Base-by-base conservation (phyloP, 2,888 invertebrate genomes). In the Hyalella azteca region DNA sequence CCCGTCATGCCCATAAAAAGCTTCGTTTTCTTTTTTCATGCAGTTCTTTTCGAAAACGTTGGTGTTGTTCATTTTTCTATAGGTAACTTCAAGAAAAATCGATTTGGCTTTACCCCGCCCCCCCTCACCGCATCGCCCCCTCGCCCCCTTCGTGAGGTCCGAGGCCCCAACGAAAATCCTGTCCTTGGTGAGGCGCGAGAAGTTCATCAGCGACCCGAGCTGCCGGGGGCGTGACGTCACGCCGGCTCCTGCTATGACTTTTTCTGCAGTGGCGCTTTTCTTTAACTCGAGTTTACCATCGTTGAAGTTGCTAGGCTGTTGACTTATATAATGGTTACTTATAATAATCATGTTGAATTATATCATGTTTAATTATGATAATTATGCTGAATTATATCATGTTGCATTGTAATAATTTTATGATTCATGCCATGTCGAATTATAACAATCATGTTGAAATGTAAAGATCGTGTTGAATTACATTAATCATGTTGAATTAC, bases 151-250 rank as follows among this genome's bases (percentile, higher is more conserved):
- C 15, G 76, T 59, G 19, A 77, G 7, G 22, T 76, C 79, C n/a
- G 79, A 45, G 5, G 76, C 79, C 9, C 54, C 75, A 9, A 50
- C 54, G 26, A 79, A n/a, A 9, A 79, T 22, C 29, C 32, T 54
- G 32, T 79, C 76, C n/a, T 32, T 49, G 2, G 79, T 75, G 13
- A 22, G 39, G 9, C 75, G 5, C 19, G 75, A 75, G n/a, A 75
- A 75, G 29, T 75, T 75, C 2, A 29, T 48, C 13, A 75, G 45
- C 22, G 75, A 39, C 9, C 40, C 45, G 7, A 36, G 66, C 36
- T 66, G 32, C 36, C 36, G 2, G 22, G 9, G 54, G 5, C 9
- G 22, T 3, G 5, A 22, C 11, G 11, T 29, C 26, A 9, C 1
- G 4, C 7, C 5, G 7, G 22, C 54, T 9, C 1, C 26, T 5